Conservation (phyloP, 2,113 vertebrate species). For the Parus major region DNA sequence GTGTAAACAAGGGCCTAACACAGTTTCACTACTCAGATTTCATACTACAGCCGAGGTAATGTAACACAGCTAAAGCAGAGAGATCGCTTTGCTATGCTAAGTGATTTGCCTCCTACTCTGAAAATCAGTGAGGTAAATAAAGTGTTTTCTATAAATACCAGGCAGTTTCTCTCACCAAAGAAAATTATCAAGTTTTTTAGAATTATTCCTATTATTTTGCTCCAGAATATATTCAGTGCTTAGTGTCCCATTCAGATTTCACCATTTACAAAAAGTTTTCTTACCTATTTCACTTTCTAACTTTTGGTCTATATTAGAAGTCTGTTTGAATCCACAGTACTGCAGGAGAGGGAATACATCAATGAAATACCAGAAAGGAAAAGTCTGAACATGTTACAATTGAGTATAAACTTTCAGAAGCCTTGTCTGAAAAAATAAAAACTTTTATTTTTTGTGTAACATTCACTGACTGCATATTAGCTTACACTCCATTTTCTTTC, state of each 20-base stretch:
- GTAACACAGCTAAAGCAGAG: constrained; percentile 13
- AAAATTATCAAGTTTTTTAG: not conserved
- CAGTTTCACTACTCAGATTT: not conserved
- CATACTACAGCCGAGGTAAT: not conserved
- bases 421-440: not conserved
- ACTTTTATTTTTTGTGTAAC: not conserved
- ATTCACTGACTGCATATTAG: not conserved
- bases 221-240: not conserved
- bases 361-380: not conserved
- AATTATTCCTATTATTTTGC: not conserved
- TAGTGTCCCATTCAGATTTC: not conserved
- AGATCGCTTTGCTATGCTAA: constrained; percentile 41
- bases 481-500: not conserved
- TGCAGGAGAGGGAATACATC: not conserved
- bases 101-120: constrained; percentile 30
- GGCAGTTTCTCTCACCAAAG: not conserved
- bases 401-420: not conserved
- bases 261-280: not conserved
- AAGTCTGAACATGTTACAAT: not conserved
- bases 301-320: not conserved
- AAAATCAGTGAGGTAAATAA: constrained; percentile 36
- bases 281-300: not conserved
- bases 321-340: not conserved
- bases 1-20: constrained; percentile 3
- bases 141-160: not conserved